Percentiles rank a stretch among this genome's conserved stretches.
Conservation (phyloP, 2,888 invertebrate species). For the Empis stercorea region DNA sequence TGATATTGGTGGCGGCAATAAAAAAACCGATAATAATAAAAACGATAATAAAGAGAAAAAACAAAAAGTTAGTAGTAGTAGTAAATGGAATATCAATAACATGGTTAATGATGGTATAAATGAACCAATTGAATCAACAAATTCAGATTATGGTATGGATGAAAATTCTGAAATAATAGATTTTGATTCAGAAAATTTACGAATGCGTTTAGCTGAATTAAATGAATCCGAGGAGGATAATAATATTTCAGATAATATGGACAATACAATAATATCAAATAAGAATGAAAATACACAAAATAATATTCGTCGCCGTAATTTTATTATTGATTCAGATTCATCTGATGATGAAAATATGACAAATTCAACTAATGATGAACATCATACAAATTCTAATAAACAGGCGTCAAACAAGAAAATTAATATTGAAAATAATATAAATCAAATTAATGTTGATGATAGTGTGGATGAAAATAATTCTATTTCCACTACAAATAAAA, state of each 20-base stretch:
- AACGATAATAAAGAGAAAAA: not conserved
- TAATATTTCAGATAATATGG: slow-evolving; percentile 7
- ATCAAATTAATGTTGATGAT: not conserved
- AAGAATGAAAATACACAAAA: not conserved
- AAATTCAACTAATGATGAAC: slow-evolving; percentile 1
- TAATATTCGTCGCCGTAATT: slow-evolving; percentile 28
- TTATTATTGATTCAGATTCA: slow-evolving; percentile 34
- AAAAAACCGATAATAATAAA: not conserved
- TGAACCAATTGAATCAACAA: no score
- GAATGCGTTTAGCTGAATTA: slow-evolving; percentile 28
- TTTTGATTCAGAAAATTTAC: slow-evolving; percentile 30
- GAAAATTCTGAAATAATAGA: no score
- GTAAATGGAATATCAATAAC: slow-evolving; percentile 8
- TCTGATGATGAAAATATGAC: slow-evolving; percentile 13
- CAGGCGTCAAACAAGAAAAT: not conserved
- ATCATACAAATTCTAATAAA: no score
- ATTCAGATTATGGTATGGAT: no score
- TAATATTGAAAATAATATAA: not conserved
- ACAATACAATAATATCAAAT: not conserved
- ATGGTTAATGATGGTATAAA: slow-evolving; percentile 2
- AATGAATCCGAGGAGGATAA: slow-evolving; percentile 17
- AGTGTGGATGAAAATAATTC: not conserved
- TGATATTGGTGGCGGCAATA: not conserved
- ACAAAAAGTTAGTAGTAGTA: not conserved
- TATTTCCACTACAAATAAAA: not conserved